Conservation (phyloP, 1,140 invertebrate species). For the Copidosoma floridanum region DNA sequence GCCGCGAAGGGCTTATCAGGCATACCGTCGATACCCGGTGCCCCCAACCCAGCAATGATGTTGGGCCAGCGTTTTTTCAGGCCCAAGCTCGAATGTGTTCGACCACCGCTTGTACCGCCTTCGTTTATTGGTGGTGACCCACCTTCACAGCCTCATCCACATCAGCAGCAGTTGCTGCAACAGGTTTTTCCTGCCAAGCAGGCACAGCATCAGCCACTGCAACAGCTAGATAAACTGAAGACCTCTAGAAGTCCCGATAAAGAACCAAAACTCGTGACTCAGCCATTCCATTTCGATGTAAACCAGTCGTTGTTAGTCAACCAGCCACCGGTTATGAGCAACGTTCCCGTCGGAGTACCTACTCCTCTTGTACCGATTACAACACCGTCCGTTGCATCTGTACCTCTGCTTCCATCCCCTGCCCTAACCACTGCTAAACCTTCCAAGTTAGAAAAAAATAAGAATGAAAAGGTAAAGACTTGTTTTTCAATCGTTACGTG, state of each 20-base stretch:
- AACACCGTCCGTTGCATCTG: constrained; percentile 22
- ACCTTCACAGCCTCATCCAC: neutral
- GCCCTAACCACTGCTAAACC: constrained; percentile 6
- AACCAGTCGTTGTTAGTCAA: neutral
- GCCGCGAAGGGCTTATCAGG: constrained; percentile 37
- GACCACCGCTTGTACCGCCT: neutral
- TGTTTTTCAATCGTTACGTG: constrained; percentile 3
- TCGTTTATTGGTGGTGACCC: neutral
- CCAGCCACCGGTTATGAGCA: neutral
- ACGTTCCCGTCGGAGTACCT: neutral
- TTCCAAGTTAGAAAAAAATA: constrained; percentile 38
- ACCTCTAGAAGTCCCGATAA: neutral
- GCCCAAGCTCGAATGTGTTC: constrained; percentile 2
- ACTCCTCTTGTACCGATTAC: constrained; percentile 25
- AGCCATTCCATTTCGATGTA: too few relatives aligned
- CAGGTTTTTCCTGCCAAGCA: neutral
- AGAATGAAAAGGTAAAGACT: constrained; percentile 43
- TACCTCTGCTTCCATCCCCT: constrained; percentile 6
- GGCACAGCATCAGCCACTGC: neutral
- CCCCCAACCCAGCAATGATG: constrained; percentile 45
- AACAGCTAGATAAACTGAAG: neutral
- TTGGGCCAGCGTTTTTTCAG: constrained; percentile 45
- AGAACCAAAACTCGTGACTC: neutral
- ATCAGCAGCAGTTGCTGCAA: too few relatives aligned
- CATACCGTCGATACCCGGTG: constrained; percentile 55